phyloP scores from a whole-genome alignment of 2,113 vertebrate genomes.

The Rhinopomastus cyanomelas region DNA sequence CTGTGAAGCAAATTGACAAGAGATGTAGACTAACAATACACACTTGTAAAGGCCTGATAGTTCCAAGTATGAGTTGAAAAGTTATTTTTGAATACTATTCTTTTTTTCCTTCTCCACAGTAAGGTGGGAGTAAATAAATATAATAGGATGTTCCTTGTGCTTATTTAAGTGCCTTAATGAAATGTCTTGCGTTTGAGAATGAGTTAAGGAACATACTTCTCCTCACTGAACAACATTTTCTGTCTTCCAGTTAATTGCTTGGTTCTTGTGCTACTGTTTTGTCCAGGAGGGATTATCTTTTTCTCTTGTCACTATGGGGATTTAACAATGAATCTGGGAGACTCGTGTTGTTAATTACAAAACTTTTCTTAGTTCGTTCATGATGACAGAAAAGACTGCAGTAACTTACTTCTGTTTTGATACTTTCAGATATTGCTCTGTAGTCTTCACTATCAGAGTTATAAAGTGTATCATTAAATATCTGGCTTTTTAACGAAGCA shows the following conservation, averaged over 20 bases:
- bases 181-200: not conserved
- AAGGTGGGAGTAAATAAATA: not conserved
- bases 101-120: not conserved
- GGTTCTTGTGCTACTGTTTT: not conserved
- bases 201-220: not conserved
- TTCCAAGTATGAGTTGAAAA: not conserved
- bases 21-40: not conserved
- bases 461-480: slow-evolving; percentile 5
- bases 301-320: not conserved
- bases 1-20: not conserved
- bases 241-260: not conserved
- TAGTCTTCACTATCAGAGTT: slow-evolving; percentile 3
- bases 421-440: not conserved
- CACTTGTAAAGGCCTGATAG: not conserved
- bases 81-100: not conserved
- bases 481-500: rapidly evolving
- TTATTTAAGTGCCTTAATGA: not conserved
- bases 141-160: not conserved
- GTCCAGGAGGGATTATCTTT: not conserved
- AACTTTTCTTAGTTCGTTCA: not conserved
- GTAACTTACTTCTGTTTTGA: slow-evolving; percentile 39
- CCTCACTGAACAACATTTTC: not conserved
- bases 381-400: not conserved
- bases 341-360: not conserved
- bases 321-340: not conserved